Conservation (phyloP, 2,888 invertebrate species). For the Mechanitis mazaeus region DNA sequence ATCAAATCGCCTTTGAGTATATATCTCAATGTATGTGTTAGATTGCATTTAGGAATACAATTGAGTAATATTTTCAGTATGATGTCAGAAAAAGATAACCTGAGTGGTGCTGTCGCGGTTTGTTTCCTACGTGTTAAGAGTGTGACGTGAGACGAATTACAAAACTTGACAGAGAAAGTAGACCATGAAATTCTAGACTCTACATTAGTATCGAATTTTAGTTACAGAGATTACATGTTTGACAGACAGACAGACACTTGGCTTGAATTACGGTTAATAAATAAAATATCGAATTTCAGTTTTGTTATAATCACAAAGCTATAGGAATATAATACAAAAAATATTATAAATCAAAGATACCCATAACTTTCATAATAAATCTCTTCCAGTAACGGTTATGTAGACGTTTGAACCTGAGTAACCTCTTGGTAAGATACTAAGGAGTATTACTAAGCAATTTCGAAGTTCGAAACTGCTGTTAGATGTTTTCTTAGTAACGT, state of each 20-base stretch:
- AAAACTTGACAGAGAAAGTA: constrained; percentile 1
- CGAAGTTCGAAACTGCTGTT: not conserved
- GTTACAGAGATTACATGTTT: not conserved
- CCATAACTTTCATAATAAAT: not conserved
- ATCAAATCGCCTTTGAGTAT: no score
- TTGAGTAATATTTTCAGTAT: not conserved
- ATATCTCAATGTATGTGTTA: no score
- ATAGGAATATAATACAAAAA: no score
- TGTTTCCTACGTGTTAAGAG: not conserved
- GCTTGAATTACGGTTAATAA: no score
- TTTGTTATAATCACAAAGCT: no score
- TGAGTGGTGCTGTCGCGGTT: not conserved
- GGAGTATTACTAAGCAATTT: not conserved
- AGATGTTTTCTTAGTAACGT: not conserved
- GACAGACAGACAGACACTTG: not conserved
- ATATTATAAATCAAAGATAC: not conserved
- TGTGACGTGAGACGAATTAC: not conserved
- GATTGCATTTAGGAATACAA: not conserved
- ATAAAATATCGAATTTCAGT: no score
- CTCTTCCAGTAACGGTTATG: not conserved
- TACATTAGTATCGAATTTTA: not conserved
- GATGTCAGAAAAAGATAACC: not conserved
- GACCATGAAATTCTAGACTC: not conserved
- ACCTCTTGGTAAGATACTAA: not conserved
- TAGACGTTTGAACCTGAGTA: not conserved